Base-by-base conservation (phyloP, 2,888 invertebrate species). In the Aphrophora alni region DNA sequence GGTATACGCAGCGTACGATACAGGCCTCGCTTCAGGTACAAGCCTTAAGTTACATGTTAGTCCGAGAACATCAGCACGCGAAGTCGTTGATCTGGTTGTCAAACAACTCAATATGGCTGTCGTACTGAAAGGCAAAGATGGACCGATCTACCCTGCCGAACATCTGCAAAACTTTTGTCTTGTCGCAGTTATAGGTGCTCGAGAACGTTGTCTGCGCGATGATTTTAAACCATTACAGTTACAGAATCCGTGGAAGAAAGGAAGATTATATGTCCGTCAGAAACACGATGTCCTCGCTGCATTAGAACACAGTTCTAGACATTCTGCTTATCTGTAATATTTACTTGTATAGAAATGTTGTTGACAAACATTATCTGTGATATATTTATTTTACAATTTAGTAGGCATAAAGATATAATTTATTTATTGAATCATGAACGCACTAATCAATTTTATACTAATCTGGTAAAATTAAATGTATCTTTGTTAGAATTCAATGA, bases 1-100 rank as follows among this genome's bases (percentile, higher is more conserved):
- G 91, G 97, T 99, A 8, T 98, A 95, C 87, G 98, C 98, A 7
- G 98, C 98, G 0, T 99, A 98, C 88, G 96, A 98, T 85, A 98
- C 97, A 0, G 98, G 98, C 10, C 89, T 99, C 84, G 96, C 97
- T 0, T 93, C 93, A 82, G 98, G 98, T 7, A 98, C 98, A 0
- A 97, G 97, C 85, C 92, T 99, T 44, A 97, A 97, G 86, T 90
- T 99, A 2, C 97, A 98, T 88, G 97, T 99, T 0, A 98, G 97
- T 0, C 94, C 95, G 0, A 92, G 95, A 85, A 99, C 99, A 0
- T 96, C 98, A 0, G 97, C 98, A 0, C 91, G 97, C 21, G 98
- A 99, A 89, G 97, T 99, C 78, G 96, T 99, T 83, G 96, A 97
- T 89, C 91, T 98, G 83, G 98, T 99, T 26, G 96, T 99, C 78